Evolutionary conservation across 1,140 invertebrate genomes (phyloP), one percentile per base, ranked within the genome.

Genomic region (Halesus radiatus): DNA sequence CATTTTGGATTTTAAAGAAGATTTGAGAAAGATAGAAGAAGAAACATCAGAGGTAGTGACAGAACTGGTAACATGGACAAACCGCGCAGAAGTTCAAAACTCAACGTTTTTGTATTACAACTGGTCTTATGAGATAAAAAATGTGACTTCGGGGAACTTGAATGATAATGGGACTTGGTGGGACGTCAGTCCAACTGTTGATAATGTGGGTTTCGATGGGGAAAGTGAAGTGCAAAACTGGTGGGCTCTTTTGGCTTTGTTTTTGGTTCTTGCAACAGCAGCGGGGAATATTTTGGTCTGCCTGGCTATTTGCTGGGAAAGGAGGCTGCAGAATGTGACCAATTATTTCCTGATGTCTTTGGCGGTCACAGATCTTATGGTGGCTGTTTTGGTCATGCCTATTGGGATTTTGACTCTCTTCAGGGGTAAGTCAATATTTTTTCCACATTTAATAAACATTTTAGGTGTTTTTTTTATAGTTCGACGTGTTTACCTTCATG

Each of bases 291-390:
- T 98, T 20, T 91, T 99, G 20, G 98, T 99, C 8, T 98, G 97
- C 86, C 88, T 98, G 83, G 97, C 97, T 4, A 96, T 99, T 73
- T 93, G 94, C 80, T 93, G 95, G 90, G 97, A 98, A 86, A 91
- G 94, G 32, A 91, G 95, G 16, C 90, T 99, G 76, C 95, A 99
- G 86, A 98, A 98, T 86, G 96, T 98, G 20, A 99, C 98, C 79
- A 99, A 99, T 88, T 98, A 98, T 86, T 98, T 99, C 86, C 92
- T 99, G 76, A 95, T 98, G 92, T 98, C 97, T 15, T 89, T 99
- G 84, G 97, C 98, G 26, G 94, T 98, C 78, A 98, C 98, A 5
- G 98, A 99, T 89, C 91, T 99, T 16, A 94, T 99, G 89, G 97
- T 99, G 0, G 96, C 95, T 4, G 91, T 97, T 8, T 90, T 97